A percentile compares a stretch with the other conserved stretches of the same genome.
phyloP scores from a whole-genome alignment of 2,797 vertebrate species.

The Avahi laniger region DNA sequence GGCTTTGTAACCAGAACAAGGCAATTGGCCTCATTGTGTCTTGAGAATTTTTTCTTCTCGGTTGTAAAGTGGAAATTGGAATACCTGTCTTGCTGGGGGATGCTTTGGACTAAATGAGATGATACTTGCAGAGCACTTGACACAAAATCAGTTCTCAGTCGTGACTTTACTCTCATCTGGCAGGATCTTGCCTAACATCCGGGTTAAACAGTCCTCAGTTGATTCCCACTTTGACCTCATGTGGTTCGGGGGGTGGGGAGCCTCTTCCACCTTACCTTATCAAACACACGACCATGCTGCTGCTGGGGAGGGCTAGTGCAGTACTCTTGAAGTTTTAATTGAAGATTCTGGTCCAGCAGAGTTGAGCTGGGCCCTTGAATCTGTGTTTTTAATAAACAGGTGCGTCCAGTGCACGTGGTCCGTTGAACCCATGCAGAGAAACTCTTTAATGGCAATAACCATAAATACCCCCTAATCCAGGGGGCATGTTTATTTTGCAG shows the following conservation, averaged over 20 bases:
- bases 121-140: neutral
- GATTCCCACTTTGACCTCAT: neutral
- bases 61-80: fast-evolving
- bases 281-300: neutral
- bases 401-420: fast-evolving
- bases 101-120: too few relatives aligned
- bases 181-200: neutral
- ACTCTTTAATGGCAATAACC: neutral
- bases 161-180: neutral
- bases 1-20: neutral
- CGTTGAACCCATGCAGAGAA: fast-evolving
- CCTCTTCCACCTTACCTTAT: neutral
- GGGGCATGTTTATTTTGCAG: neutral
- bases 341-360: neutral
- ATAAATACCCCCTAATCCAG: too few relatives aligned
- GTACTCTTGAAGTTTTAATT: fast-evolving
- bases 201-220: fast-evolving
- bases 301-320: neutral
- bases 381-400: neutral
- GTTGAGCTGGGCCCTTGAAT: neutral
- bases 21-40: neutral
- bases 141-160: neutral
- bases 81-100: too few relatives aligned
- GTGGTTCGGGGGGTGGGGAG: neutral
- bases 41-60: fast-evolving